phyloP scores from a whole-genome alignment of 2,888 invertebrate genomes.

The Thysanoteuthis rhombus region DNA sequence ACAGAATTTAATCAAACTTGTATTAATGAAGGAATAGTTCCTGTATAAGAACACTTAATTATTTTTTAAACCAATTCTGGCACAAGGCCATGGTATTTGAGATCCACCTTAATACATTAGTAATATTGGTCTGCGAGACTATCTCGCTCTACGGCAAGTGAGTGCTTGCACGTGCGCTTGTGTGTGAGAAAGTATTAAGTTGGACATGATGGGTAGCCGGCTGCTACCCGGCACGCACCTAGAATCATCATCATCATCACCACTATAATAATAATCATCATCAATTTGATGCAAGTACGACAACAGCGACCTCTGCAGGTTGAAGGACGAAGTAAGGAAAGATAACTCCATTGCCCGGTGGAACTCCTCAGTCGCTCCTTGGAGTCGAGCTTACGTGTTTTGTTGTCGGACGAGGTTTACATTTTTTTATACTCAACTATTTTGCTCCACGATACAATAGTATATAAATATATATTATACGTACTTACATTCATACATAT shows the following conservation, averaged over 20 bases:
- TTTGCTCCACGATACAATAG: background rate
- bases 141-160: no score
- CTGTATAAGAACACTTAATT: no score
- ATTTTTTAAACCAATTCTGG: no score
- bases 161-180: no score
- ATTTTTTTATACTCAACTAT: slow-evolving; percentile 35
- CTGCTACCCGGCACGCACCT: no score
- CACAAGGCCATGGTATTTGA: no score
- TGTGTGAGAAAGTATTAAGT: background rate
- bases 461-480: background rate
- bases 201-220: no score
- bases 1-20: no score
- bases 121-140: no score
- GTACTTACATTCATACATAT: background rate
- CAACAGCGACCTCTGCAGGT: background rate
- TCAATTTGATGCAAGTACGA: background rate
- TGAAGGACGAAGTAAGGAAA: background rate
- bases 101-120: no score
- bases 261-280: no score
- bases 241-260: background rate
- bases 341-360: background rate
- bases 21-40: no score
- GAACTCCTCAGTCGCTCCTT: slow-evolving; percentile 1
- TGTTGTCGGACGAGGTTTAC: slow-evolving; percentile 38
- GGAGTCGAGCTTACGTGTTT: slow-evolving; percentile 38